Evolutionary conservation across 2,797 vertebrate genomes (phyloP), one percentile per base, ranked within the genome.

Genomic region (Sebastes trivittatus): DNA sequence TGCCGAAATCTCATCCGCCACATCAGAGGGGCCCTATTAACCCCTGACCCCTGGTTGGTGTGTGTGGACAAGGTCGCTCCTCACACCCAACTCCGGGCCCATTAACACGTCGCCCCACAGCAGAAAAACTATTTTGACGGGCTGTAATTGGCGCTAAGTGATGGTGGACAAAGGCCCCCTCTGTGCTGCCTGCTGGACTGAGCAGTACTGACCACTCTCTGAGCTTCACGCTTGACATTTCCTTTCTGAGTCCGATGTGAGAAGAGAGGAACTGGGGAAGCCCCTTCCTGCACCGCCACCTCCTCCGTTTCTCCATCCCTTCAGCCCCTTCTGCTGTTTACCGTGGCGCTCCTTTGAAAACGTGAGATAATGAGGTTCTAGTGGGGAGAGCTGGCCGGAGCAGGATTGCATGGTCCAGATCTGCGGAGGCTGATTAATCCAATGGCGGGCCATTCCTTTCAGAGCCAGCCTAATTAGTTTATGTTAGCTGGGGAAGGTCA

Each of bases 401-500:
- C 81, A 86, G 86, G 90, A 88, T 78, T 90, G 90, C 93, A 87
- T 77, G 90, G 94, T 93, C 89, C 93, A 96, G 95, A 96, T 94
- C 91, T 76, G 93, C 92, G 90, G 82, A 80, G 59, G 77, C 90
- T 93, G 94, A 96, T 97, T 96, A 97, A 96, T 96, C 93, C 95
- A 92, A 90, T 94, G 95, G 94, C 90, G 88, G 95, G 91, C 94
- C 94, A 90, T 94, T 96, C 96, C 95, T 93, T 87, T 93, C 93
- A 91, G 92, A 95, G 86, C 92, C 72, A 75, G 96, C 94, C 95
- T 98, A 98, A 99, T 98, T 98, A 98, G 97, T 98, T 99, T 98
- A 98, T 97, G 97, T 97, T 98, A 96, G 96, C 97, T 96, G 95
- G 93, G 96, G 96, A 96, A 98, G 97, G 97, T 98, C 96, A 96